phyloP scores from a whole-genome alignment of 1,140 invertebrate species.

The Anastatus disparis region DNA sequence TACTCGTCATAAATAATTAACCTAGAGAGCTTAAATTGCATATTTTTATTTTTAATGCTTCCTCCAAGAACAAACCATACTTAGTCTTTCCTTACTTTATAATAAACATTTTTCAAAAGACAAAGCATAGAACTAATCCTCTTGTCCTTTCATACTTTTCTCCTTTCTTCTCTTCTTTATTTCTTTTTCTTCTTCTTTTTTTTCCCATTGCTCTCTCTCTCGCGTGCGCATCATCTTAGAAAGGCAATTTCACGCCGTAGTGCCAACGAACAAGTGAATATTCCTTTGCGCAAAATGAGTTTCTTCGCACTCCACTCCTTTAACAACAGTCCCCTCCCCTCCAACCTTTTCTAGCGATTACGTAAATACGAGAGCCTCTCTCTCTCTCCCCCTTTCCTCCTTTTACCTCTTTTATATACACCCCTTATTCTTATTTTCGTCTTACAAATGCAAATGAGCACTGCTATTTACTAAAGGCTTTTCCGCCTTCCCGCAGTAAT shows the following conservation, averaged over 20 bases:
- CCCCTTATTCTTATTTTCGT: too few relatives aligned
- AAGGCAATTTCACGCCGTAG: conserved; percentile 32
- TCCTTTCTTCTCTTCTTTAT: not conserved
- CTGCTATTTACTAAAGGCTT: conserved; percentile 23
- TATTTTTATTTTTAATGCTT: too few relatives aligned
- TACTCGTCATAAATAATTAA: too few relatives aligned
- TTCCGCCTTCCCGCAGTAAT: not conserved
- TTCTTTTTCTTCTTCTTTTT: not conserved
- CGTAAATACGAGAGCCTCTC: conserved; percentile 13
- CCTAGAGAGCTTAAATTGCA: too few relatives aligned
- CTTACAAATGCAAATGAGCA: conserved; percentile 20
- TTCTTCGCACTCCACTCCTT: conserved; percentile 30
- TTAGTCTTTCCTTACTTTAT: not conserved
- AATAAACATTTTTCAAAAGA: conserved; percentile 24
- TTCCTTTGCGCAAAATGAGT: conserved; percentile 33
- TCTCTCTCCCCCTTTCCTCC: too few relatives aligned
- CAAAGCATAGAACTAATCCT: conserved; percentile 8
- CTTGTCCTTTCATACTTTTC: not conserved
- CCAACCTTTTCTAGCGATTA: conserved; percentile 19
- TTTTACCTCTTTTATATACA: too few relatives aligned
- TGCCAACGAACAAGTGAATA: conserved; percentile 32
- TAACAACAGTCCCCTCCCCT: too few relatives aligned
- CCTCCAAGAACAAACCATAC: too few relatives aligned
- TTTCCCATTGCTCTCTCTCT: not conserved
- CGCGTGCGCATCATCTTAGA: not conserved